A percentile compares a stretch with the other conserved stretches of the same genome.
These are phyloP conservation scores for Noctilio leporinus DNA, from an alignment of 2,113 vertebrate species.

Conservation along the genomic window DNA sequence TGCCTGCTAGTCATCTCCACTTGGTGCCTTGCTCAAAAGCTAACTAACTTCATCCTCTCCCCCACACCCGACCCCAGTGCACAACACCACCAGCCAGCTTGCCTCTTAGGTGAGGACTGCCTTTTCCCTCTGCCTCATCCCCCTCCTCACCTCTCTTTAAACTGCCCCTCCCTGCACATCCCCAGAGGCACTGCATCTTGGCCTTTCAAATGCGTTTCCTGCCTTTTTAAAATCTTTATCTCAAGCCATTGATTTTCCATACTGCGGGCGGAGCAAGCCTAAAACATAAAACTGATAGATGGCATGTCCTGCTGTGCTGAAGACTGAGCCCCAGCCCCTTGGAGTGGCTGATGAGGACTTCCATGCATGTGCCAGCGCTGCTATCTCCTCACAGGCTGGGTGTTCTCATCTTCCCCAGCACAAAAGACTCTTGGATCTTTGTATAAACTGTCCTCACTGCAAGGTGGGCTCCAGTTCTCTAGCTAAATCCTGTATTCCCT, in stretches of 20 bases:
- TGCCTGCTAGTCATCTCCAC: too few species aligned
- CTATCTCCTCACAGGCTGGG: neutral
- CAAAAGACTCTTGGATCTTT: neutral
- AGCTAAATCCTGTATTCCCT: neutral
- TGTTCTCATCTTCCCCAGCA: neutral
- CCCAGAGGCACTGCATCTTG: neutral
- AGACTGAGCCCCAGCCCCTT: neutral
- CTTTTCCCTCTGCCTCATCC: too few species aligned
- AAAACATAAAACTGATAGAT: neutral
- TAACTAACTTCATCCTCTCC: neutral
- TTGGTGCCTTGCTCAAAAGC: neutral
- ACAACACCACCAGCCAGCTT: neutral
- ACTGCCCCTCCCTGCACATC: neutral
- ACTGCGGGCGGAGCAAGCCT: neutral
- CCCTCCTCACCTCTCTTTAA: neutral
- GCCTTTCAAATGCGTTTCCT: neutral
- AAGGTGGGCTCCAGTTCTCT: neutral
- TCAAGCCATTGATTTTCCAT: neutral
- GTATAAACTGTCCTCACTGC: neutral
- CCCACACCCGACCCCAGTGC: fast-evolving
- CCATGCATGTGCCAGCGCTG: fast-evolving
- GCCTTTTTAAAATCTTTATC: neutral
- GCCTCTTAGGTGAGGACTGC: too few species aligned
- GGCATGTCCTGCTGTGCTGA: neutral
- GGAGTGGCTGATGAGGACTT: neutral